phyloP scores from a whole-genome alignment of 2,888 invertebrate species.

The Monoplex corrugatus region DNA sequence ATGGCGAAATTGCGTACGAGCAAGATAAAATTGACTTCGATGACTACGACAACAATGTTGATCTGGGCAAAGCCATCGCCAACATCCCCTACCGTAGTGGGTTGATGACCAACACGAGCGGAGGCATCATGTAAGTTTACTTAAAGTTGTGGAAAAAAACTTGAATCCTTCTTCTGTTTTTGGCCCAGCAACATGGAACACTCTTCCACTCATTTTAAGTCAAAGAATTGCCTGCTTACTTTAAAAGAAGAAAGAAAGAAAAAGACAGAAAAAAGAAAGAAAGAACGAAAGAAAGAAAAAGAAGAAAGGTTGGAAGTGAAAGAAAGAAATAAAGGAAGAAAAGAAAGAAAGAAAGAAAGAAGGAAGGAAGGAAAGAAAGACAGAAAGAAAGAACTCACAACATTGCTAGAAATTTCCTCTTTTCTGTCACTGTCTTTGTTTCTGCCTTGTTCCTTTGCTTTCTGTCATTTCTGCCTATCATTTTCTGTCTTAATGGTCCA shows the following conservation, averaged over 20 bases:
- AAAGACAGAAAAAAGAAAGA: background rate
- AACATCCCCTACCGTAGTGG: slow-evolving; percentile 45
- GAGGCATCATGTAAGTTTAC: slow-evolving; percentile 45
- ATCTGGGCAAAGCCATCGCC: slow-evolving; percentile 46
- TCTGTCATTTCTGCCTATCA: too few relatives aligned
- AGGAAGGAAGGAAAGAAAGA: background rate
- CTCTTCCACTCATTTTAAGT: background rate
- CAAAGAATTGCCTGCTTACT: too few relatives aligned
- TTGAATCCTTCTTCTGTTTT: too few relatives aligned
- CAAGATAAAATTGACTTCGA: slow-evolving; percentile 50
- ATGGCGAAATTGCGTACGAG: slow-evolving; percentile 49
- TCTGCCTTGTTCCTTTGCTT: background rate
- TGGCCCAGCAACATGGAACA: too few relatives aligned
- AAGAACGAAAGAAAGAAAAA: background rate
- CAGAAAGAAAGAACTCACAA: background rate
- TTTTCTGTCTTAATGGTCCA: too few relatives aligned
- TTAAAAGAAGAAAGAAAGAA: background rate
- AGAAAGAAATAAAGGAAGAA: background rate
- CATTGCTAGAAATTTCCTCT: background rate
- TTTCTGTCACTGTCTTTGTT: background rate
- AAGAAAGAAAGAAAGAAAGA: background rate
- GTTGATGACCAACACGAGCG: slow-evolving; percentile 48
- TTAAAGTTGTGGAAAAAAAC: background rate
- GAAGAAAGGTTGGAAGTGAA: background rate
- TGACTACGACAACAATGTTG: slow-evolving; percentile 49